Evolutionary conservation across 30 jellyfish, hydroid and myxozoan species (phyloP).

Genomic region (Aurelia sp.): DNA sequence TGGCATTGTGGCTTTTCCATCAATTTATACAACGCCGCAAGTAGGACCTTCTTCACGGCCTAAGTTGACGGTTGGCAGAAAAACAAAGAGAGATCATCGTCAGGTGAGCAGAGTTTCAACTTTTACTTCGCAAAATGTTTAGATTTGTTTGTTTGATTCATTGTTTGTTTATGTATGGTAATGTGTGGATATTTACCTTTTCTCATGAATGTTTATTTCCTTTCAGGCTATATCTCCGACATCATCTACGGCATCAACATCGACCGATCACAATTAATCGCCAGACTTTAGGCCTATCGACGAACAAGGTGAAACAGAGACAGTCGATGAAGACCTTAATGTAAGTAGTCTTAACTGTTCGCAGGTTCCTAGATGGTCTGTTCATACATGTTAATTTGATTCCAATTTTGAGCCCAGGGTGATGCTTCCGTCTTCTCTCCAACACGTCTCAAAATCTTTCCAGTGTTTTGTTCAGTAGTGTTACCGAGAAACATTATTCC

Average conservation of each 20-base stretch:
- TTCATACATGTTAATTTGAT: too few relatives aligned
- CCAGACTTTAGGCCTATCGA: neutral
- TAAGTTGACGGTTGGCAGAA: neutral
- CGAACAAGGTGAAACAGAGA: constrained; percentile 5
- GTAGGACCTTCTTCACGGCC: constrained; percentile 23
- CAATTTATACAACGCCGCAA: neutral
- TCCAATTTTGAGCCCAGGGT: too few relatives aligned
- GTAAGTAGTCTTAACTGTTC: constrained; percentile 3
- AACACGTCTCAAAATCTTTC: too few relatives aligned
- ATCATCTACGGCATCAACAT: too few relatives aligned
- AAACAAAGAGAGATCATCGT: constrained; percentile 18
- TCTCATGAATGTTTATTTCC: neutral
- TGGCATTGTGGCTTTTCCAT: constrained; percentile 7
- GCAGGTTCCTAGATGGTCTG: neutral
- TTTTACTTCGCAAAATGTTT: neutral
- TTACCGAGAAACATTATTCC: too few relatives aligned
- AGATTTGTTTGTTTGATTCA: neutral
- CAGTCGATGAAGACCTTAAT: neutral
- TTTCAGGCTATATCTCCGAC: neutral
- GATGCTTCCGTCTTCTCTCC: constrained; percentile 2
- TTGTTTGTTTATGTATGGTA: neutral
- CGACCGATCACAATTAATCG: too few relatives aligned
- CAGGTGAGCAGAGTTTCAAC: constrained; percentile 9
- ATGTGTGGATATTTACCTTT: neutral
- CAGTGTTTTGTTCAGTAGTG: too few relatives aligned